phyloP scores from a whole-genome alignment of 2,113 vertebrate genomes.

The Gymnorhina tibicen region DNA sequence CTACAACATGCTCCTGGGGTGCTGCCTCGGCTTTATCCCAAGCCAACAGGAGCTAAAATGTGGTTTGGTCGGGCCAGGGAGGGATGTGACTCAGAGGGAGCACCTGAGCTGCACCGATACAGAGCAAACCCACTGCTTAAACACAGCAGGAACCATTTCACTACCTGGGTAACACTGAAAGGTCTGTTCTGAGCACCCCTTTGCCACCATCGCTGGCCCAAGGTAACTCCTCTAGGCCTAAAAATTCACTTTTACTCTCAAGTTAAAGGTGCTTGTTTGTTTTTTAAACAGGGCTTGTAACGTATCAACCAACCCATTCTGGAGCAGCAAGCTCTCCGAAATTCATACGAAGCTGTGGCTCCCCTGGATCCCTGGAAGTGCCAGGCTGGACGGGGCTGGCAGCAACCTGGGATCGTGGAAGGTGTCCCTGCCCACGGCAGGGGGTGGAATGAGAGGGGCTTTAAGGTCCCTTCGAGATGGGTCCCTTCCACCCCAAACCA shows the following conservation, averaged over 20 bases:
- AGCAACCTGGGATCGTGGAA: fast-evolving
- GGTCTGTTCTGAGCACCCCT: background rate
- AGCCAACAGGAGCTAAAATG: background rate
- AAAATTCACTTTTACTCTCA: background rate
- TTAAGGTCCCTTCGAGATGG: background rate
- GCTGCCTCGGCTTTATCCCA: background rate
- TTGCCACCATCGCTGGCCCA: background rate
- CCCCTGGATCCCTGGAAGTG: background rate
- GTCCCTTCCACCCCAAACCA: background rate
- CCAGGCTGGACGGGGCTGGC: fast-evolving
- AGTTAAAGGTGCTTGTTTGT: background rate
- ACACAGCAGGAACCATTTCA: background rate
- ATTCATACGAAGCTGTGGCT: background rate
- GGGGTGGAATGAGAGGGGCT: background rate
- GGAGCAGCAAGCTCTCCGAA: background rate
- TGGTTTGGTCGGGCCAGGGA: background rate
- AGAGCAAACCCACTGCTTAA: background rate
- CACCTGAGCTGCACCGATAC: background rate
- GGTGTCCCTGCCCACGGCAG: background rate
- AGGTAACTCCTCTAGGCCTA: background rate
- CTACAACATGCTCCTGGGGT: fast-evolving
- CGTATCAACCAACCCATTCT: background rate
- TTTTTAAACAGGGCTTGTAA: background rate
- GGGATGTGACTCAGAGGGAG: background rate
- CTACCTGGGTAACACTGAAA: background rate